These are phyloP conservation scores for Herminia tarsipennalis DNA, from an alignment of 2,888 invertebrate genomes.

Conservation along the genomic window DNA sequence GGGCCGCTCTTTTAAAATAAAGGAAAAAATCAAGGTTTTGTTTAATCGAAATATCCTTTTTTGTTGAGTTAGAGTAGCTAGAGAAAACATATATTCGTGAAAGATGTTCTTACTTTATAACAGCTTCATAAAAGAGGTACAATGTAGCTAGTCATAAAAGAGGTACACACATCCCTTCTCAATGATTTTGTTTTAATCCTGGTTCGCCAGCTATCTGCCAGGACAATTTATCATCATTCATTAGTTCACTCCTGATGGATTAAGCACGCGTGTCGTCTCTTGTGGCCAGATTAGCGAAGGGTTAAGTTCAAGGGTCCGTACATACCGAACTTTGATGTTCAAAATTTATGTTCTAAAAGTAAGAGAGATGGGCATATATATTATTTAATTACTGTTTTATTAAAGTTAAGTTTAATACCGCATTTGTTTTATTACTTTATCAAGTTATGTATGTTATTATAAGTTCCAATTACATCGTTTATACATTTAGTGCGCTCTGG, in stretches of 20 bases:
- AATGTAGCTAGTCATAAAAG: too few relatives aligned
- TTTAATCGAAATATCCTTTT: too few relatives aligned
- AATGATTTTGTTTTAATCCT: slow-evolving; percentile 28
- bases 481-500: too few relatives aligned
- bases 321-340: slow-evolving; percentile 39
- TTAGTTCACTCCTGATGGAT: slow-evolving; percentile 59
- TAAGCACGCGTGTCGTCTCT: slow-evolving; percentile 57
- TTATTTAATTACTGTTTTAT: background rate
- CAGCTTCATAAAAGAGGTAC: background rate
- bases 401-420: background rate
- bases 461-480: too few relatives aligned
- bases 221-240: slow-evolving; percentile 81
- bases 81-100: too few relatives aligned
- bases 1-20: too few relatives aligned
- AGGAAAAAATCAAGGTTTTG: too few relatives aligned
- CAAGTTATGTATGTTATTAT: background rate
- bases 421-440: background rate
- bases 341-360: slow-evolving; percentile 37
- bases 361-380: slow-evolving; percentile 21
- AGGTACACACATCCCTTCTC: slow-evolving; percentile 1
- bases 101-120: too few relatives aligned
- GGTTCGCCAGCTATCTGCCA: slow-evolving; percentile 44
- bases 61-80: slow-evolving; percentile 32
- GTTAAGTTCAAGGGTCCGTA: slow-evolving; percentile 61
- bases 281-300: slow-evolving; percentile 71